Conservation (phyloP, 2,797 vertebrate species). For the Sebastes kiyomatsui region DNA sequence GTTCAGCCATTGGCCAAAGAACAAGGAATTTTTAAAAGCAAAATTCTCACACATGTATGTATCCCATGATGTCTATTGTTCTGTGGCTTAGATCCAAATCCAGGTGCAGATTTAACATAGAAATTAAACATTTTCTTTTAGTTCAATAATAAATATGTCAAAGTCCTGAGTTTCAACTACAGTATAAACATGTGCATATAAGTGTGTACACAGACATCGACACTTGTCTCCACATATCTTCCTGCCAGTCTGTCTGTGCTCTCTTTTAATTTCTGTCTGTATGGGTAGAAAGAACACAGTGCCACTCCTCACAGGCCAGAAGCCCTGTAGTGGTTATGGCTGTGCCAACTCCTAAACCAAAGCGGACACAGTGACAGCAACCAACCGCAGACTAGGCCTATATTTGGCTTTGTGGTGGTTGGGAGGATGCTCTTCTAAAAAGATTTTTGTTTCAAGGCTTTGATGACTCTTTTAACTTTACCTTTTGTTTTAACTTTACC, state of each 20-base stretch:
- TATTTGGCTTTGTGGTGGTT: slow-evolving; percentile 48
- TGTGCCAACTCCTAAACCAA: slow-evolving; percentile 30
- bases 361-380: slow-evolving; percentile 20
- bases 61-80: no score
- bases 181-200: not conserved
- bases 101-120: no score
- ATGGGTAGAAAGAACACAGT: slow-evolving; percentile 11
- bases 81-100: no score
- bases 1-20: no score
- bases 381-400: slow-evolving; percentile 42
- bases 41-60: no score
- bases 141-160: not conserved
- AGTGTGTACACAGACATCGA: not conserved
- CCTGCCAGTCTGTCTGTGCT: not conserved
- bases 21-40: no score
- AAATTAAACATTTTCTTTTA: not conserved
- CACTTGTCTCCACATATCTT: not conserved
- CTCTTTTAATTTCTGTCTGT: slow-evolving; percentile 1
- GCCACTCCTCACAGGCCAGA: slow-evolving; percentile 25
- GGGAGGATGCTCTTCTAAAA: slow-evolving; percentile 11
- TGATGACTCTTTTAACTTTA: not conserved
- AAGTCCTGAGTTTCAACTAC: not conserved
- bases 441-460: not conserved
- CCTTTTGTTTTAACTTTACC: not conserved
- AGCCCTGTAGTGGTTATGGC: not conserved